phyloP scores from a whole-genome alignment of 2,113 vertebrate species.

The Pyrgilauda ruficollis region DNA sequence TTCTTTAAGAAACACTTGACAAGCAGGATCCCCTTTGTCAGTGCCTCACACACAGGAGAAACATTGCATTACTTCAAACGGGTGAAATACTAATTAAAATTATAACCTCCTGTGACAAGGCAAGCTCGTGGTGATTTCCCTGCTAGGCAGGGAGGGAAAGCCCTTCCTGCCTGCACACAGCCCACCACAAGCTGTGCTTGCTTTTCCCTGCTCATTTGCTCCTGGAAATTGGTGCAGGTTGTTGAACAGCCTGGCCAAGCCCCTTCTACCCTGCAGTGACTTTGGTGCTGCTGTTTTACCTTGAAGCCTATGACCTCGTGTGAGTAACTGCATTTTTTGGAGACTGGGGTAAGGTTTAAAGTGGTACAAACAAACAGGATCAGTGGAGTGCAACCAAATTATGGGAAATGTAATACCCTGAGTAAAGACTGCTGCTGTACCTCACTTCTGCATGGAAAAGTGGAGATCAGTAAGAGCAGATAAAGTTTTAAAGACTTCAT shows the following conservation, averaged over 20 bases:
- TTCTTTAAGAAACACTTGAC: background rate
- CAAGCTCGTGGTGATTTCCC: background rate
- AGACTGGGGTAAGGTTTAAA: background rate
- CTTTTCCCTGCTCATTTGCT: background rate
- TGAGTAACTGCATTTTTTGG: background rate
- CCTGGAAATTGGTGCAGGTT: background rate
- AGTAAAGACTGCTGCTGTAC: background rate
- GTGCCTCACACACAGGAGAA: background rate
- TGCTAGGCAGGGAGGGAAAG: background rate
- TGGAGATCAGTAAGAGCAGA: background rate
- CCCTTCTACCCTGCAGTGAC: too few relatives aligned
- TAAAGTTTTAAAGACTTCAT: background rate
- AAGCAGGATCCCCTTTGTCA: background rate
- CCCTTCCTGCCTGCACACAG: background rate
- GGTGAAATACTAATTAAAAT: background rate
- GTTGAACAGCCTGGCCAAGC: background rate
- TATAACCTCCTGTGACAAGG: background rate
- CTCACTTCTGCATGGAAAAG: background rate
- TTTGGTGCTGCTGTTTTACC: background rate
- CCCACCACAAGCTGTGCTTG: background rate
- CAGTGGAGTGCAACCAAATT: background rate
- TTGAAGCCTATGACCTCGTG: background rate
- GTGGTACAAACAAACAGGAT: background rate
- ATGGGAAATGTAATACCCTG: accelerated
- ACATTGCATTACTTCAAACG: background rate